Conservation (phyloP, 2,113 vertebrate genomes). For the Larimichthys crocea region DNA sequence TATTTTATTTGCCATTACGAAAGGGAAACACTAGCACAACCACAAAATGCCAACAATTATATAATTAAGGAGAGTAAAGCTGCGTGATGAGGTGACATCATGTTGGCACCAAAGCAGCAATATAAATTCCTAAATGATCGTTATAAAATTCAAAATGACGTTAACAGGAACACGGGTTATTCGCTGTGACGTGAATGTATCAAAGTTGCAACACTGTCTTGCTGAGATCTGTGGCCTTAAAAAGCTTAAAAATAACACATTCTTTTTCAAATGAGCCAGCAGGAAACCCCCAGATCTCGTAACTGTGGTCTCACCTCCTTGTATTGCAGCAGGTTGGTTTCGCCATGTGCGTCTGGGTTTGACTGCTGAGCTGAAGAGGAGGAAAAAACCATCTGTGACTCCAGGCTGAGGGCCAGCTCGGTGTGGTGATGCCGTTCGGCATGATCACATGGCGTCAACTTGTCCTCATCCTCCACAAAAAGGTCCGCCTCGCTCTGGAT, state of each 20-base stretch:
- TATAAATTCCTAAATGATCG: not conserved
- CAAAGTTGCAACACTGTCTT: not conserved
- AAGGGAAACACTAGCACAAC: not conserved
- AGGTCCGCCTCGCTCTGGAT: slow-evolving; percentile 81
- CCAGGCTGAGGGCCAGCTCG: slow-evolving; percentile 81
- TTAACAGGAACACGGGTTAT: not conserved
- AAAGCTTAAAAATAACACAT: slow-evolving; percentile 39
- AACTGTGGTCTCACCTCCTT: slow-evolving; percentile 73
- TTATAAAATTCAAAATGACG: not conserved
- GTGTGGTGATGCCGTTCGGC: slow-evolving; percentile 82
- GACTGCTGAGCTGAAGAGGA: slow-evolving; percentile 73
- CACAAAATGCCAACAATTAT: not conserved
- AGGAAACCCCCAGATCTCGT: slow-evolving; percentile 41
- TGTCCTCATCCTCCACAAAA: slow-evolving; percentile 80
- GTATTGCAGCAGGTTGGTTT: slow-evolving; percentile 72
- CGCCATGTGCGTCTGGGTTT: slow-evolving; percentile 64
- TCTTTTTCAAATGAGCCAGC: slow-evolving; percentile 20
- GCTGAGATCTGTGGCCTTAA: slow-evolving; percentile 2
- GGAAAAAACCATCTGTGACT: slow-evolving; percentile 84
- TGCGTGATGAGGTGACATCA: not conserved
- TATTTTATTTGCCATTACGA: not conserved
- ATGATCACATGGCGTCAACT: slow-evolving; percentile 80
- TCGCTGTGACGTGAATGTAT: not conserved
- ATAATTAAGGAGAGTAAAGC: not conserved
- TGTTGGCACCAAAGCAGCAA: not conserved